phyloP scores from a whole-genome alignment of 2,888 invertebrate genomes.

The Miltochrista miniata region DNA sequence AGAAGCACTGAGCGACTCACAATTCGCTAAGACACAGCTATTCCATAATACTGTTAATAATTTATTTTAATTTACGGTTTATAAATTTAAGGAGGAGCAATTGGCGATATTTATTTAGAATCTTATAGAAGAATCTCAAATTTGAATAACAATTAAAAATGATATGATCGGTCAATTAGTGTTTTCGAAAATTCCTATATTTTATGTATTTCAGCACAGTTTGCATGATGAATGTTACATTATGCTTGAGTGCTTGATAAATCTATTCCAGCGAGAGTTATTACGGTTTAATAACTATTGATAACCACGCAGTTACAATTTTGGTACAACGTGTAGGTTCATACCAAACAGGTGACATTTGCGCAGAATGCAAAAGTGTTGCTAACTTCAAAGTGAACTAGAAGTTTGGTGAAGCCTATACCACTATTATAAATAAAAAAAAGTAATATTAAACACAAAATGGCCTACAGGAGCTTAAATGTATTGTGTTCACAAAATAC shows the following conservation, averaged over 20 bases:
- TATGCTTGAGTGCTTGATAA: conserved; percentile 64
- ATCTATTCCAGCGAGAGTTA: conserved; percentile 58
- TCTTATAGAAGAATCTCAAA: conserved; percentile 77
- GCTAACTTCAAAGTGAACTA: too few species aligned
- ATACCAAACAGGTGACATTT: too few species aligned
- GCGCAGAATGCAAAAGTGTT: too few species aligned
- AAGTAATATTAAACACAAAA: conserved; percentile 26
- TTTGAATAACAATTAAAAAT: conserved; percentile 56
- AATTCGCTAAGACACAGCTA: conserved; percentile 65
- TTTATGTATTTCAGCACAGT: conserved; percentile 47
- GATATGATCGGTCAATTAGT: conserved; percentile 57
- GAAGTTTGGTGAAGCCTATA: background rate
- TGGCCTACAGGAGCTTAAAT: conserved; percentile 59
- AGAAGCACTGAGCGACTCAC: conserved; percentile 78
- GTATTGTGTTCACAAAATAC: conserved; percentile 60
- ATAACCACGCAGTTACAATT: conserved; percentile 42
- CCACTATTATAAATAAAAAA: conserved; percentile 31
- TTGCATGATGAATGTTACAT: conserved; percentile 59
- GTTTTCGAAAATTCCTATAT: conserved; percentile 52
- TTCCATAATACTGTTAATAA: conserved; percentile 81
- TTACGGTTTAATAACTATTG: conserved; percentile 62
- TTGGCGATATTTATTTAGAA: conserved; percentile 77
- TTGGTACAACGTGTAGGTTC: too few species aligned
- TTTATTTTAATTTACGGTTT: conserved; percentile 80
- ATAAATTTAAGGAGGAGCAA: conserved; percentile 66